Evolutionary conservation across 2,113 vertebrate genomes (phyloP).

Genomic region (Scopus umbretta): DNA sequence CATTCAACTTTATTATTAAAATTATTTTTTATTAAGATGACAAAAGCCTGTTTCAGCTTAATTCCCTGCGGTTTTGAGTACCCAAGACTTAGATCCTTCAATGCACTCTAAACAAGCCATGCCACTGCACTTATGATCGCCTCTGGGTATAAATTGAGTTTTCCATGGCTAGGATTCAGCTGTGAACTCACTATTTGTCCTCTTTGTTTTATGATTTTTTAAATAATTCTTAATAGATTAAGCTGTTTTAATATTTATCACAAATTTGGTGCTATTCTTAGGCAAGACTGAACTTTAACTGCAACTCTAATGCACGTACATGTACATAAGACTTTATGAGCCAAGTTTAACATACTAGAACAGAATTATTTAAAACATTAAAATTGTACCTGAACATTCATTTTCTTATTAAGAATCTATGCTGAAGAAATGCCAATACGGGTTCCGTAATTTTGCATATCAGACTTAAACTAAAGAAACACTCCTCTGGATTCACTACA

Average conservation of each 20-base stretch:
- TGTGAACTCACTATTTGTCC: not conserved
- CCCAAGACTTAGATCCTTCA: not conserved
- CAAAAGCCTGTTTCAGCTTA: not conserved
- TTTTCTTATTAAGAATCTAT: not conserved
- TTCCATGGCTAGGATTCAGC: not conserved
- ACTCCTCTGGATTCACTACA: not conserved
- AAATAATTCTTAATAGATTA: not conserved
- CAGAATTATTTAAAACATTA: not conserved
- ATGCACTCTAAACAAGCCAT: not conserved
- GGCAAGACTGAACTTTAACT: not conserved
- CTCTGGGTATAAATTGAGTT: not conserved
- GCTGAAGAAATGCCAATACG: not conserved
- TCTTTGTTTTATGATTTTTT: not conserved
- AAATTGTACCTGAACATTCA: not conserved
- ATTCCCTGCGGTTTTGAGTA: not conserved
- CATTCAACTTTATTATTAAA: not conserved
- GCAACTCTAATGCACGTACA: not conserved
- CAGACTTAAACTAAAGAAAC: not conserved
- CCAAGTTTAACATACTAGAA: not conserved
- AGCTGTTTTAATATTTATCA: not conserved
- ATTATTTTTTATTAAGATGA: not conserved
- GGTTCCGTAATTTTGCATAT: not conserved
- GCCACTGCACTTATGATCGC: not conserved
- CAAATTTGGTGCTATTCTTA: not conserved
- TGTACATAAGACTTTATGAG: not conserved